Base-by-base conservation (phyloP, 2,113 vertebrate genomes). In the Formicarius rufipectus region DNA sequence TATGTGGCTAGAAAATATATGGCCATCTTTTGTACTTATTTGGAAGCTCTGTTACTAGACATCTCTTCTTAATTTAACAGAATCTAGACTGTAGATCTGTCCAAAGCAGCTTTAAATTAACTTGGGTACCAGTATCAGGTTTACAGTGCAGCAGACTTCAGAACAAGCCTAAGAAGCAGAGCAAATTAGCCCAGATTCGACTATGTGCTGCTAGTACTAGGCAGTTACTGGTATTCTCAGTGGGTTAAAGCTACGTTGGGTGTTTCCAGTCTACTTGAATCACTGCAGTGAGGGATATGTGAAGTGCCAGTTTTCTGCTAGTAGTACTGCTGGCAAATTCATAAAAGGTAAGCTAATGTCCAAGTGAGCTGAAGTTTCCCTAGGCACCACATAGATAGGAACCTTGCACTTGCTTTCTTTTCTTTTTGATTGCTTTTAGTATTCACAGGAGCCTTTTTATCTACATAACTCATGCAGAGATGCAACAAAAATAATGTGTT, bases 371-470 rank as follows among this genome's bases (percentile, higher is more conserved):
- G 0, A 75, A 63, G 76, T 73, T 96, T 94, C 80, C 66, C 67
- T 66, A 79, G 75, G 40, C 39, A 49, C 60, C 74, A 62, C 12
- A 7, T 67, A 85, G 83, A 64, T 14, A 76, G 69, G 76, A 93
- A 44, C 52, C 22, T 71, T 78, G 33, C 21, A 35, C 75, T 78
- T 90, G 17, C 75, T 93, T 86, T 45, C 40, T 79, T 94, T 89
- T 50, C 78, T 42, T 79, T 85, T 90, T 35, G 12, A 14, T 88
- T 87, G n/a, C 52, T 85, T 90, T 81, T 77, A 77, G 30, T 63
- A 64, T 92, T 86, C 79, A 50, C 1, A 10, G 63, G 76, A 89
- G 58, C 67, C 74, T 96, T 90, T 90, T 94, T 67, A 91, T 95
- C 47, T 92, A 4, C 44, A 60, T 77, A 86, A 71, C 30, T 89